These are phyloP conservation scores for Anisognathus igniventris DNA, from an alignment of 2,797 vertebrate genomes.

Conservation along the genomic window DNA sequence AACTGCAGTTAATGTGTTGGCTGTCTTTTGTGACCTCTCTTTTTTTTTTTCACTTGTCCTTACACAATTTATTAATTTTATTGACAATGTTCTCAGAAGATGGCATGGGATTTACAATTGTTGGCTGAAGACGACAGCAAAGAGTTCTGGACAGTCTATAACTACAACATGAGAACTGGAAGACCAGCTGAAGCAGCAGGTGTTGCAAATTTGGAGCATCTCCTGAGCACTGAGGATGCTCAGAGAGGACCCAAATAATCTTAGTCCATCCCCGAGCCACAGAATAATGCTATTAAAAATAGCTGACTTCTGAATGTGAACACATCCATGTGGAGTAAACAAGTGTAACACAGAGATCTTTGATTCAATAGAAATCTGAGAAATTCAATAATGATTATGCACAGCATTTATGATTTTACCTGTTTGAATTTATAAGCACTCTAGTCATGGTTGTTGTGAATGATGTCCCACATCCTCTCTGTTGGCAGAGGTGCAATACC, in stretches of 20 bases:
- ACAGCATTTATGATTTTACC: background rate
- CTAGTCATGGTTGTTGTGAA: background rate
- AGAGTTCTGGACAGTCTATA: background rate
- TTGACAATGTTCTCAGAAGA: background rate
- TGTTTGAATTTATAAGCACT: background rate
- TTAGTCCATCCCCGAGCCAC: background rate
- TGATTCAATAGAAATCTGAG: background rate
- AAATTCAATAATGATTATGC: background rate
- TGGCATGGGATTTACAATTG: background rate
- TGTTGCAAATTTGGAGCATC: background rate
- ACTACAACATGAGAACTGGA: background rate
- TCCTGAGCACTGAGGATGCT: background rate
- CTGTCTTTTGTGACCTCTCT: slow-evolving; percentile 7
- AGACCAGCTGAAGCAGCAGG: background rate
- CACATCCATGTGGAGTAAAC: background rate
- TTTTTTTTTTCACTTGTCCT: background rate
- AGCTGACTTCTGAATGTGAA: background rate
- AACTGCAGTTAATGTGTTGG: background rate
- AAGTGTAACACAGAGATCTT: background rate
- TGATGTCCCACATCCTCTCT: background rate
- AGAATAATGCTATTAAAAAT: background rate
- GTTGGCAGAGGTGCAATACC: background rate
- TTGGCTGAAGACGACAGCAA: background rate
- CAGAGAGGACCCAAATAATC: background rate
- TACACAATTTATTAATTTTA: background rate